Evolutionary conservation across 1,140 invertebrate genomes (phyloP), one percentile per base, ranked within the genome.

Genomic region (Teleogryllus occipitalis): DNA sequence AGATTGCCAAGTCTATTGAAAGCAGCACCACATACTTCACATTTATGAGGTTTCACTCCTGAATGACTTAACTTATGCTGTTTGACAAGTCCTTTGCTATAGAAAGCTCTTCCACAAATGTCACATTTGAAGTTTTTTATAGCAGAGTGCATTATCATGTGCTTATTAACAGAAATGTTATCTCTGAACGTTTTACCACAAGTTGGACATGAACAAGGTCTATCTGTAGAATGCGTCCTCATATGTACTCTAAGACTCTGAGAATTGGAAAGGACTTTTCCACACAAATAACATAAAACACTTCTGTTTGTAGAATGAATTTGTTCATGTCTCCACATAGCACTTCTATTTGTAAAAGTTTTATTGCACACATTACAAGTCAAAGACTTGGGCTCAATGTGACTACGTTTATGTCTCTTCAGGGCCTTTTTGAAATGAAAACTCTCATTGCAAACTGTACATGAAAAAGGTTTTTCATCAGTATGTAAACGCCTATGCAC

Each of bases 1-100:
- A 87, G 85, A 76, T 87, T 87, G 8, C 85, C 85, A 79, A 82
- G 82, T 46, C 86, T 84, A 85, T 85, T 86, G 79, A 77, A 80
- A 7, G 75, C 75, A 18, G 79, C 27, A 8, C 79, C 79, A 47
- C 79, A 80, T 21, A 27, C 49, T 22, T 80, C 79, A 77, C 79
- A 80, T 48, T 77, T 80, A 75, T 54, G 46, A 72, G 79, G 79
- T 48, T 77, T 76, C 47, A 80, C 79, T 47, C 79, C 79, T 15
- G 79, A 80, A 77, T 80, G 79, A 49, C 75, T 80, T 10, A 80
- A 74, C 54, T 77, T 76, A 39, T 80, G 79, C 48, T 80, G 79
- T n/a, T 77, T 76, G 10, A 80, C 79, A n/a, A 80, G 75, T 14
- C 73, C 79, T 27, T 65, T 80, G 76, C 79, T 80, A 27, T 76